Evolutionary conservation across 92 coral and sea anemone genomes (phyloP), one percentile per base, ranked within the genome.

Genomic region (Parazoanthus swiftii): DNA sequence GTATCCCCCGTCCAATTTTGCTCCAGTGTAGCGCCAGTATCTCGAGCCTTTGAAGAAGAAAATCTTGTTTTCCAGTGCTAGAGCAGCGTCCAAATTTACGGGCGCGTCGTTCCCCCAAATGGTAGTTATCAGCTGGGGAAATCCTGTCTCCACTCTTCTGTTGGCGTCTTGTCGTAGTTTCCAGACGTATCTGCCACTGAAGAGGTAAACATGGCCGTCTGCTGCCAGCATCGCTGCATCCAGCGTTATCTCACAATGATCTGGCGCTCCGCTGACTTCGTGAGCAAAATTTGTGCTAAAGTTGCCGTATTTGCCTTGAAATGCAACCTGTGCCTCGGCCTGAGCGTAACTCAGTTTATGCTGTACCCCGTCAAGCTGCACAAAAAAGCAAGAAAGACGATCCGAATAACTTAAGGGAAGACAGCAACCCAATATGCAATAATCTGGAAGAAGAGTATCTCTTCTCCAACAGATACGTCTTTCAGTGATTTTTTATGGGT

Each of bases 111-210:
- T 15, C 8, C 70, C 70, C 70, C 70, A 63, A 18, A 63, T 23
- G 25, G 70, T 63, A 0, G 70, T 63, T 63, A 63, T 76, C 46
- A 8, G 82, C 42, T 79, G 82, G 18, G 82, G 82, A 50, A 79
- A 79, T 6, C 82, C 82, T 5, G 21, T 50, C 18, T 79, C 82
- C 10, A 79, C 66, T 25, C 26, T 38, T 46, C 65, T 46, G 82
- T 29, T n/a, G 18, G 16, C 18, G 42, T 11, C 42, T 8, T 46
- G 23, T 39, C 29, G 51, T 6, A 79, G 37, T 79, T 79, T 79
- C 82, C 82, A 79, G 33, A 79, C 82, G 42, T 79, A 79, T 44
- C 14, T n/a, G 11, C 82, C 82, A 26, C 82, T 79, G 43, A 79
- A 79, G 42, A 79, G 43, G 8, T 79, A 79, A 14, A 44, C 9